Evolutionary conservation across 2,113 vertebrate genomes (phyloP), one percentile per base, ranked within the genome.

Genomic region (Eurystomus gularis): DNA sequence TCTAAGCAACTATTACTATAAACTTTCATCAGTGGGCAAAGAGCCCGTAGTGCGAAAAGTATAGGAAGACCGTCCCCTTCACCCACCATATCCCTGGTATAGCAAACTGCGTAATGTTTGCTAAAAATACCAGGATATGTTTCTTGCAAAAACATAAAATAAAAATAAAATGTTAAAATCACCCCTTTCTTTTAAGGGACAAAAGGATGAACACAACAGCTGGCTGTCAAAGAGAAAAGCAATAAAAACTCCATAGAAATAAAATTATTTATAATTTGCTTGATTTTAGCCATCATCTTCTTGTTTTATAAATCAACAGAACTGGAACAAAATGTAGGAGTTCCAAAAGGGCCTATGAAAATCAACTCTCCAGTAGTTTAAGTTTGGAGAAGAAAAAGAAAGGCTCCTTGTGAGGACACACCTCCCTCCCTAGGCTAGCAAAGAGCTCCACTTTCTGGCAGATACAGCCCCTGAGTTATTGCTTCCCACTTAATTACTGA

Each of bases 391-490:
- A 4, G 70, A 54, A 66, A 46, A 31, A 64, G 17, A 37, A 24
- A 39, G 15, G 21, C 25, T 88, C 42, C 10, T 57, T 24, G 48
- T 15, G 69, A 88, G 81, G 57, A 75, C 64, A 57, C 83, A 70
- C 61, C 58, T 89, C 76, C 61, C 92, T 89, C 73, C 61, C 90
- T 90, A 46, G 82, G 49, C 94, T 93, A 86, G 95, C 72, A 88
- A 96, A 97, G 88, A 97, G 96, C 97, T 97, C 97, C 96, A 64
- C 97, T 97, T 96, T 73, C 94, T 94, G 97, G 96, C 73, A 93
- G 93, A 91, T 64, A 55, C 51, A 91, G 37, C 11, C 19, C 20
- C 21, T 23, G 77, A 91, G 24, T 73, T 87, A 84, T 8, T 94
- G 44, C 73, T 79, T 92, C 49, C 72, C 52, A 40, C 33, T 81